These are phyloP conservation scores for Bhutanitis thaidina DNA, from an alignment of 2,888 invertebrate genomes.

Conservation along the genomic window DNA sequence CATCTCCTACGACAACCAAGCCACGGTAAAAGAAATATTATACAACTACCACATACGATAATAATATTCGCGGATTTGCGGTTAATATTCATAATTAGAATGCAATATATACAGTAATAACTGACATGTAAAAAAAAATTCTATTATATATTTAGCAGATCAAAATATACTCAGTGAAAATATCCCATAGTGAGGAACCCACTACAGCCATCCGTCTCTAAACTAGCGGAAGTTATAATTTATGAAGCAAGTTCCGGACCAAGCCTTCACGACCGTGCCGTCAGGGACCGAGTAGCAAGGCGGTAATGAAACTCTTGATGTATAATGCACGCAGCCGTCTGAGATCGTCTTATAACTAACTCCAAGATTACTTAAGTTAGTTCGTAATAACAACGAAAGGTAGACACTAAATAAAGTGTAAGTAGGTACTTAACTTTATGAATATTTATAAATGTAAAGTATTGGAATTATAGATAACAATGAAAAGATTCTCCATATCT, in stretches of 20 bases:
- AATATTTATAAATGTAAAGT: no score
- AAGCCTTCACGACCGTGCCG: slow-evolving; percentile 42
- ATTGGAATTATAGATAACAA: no score
- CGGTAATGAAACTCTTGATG: slow-evolving; percentile 62
- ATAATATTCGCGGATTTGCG: no score
- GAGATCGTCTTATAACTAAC: slow-evolving; percentile 44
- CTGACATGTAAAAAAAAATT: no score
- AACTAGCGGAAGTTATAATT: slow-evolving; percentile 78
- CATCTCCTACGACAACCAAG: no score
- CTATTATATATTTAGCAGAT: no score
- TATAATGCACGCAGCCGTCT: slow-evolving; percentile 59
- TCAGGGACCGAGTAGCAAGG: slow-evolving; percentile 29
- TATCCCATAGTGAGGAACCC: slow-evolving; percentile 39
- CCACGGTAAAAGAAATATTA: no score
- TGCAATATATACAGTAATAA: no score
- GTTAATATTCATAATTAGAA: no score
- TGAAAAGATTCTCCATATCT: no score
- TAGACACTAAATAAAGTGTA: not conserved
- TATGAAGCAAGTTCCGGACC: slow-evolving; percentile 69
- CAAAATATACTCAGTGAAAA: slow-evolving; percentile 11
- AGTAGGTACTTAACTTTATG: not conserved
- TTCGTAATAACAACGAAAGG: not conserved
- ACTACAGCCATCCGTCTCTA: slow-evolving; percentile 43
- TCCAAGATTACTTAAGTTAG: slow-evolving; percentile 22
- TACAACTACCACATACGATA: no score